Base-by-base conservation (phyloP, 2,113 vertebrate species). In the Gnathonemus echidnorhynchus region DNA sequence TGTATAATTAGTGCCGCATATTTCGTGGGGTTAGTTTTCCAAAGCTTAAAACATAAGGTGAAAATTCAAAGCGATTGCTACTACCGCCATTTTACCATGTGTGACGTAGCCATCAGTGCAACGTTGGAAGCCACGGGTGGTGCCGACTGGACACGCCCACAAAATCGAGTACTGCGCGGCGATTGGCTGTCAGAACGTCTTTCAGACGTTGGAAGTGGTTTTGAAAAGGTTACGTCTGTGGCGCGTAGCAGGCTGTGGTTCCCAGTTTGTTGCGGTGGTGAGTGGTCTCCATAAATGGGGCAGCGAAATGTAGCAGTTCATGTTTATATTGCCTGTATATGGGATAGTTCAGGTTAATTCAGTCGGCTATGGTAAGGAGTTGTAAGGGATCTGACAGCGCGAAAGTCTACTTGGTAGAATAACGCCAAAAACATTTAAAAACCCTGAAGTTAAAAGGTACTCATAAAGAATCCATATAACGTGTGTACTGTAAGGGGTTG, bases 1-100 rank as follows among this genome's bases (percentile, higher is more conserved):
- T 89, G n/a, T 62, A 21, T 53, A 62, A 45, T 42, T 0, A 50
- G 49, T 83, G 27, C n/a, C 17, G 39, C 35, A 42, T 39, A 56
- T 39, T 39, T 56, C 45, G 27, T 10, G 35, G 31, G 10, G 27
- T 87, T 52, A 15, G 11, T 88, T 42, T 84, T 50, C 45, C n/a
- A 83, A 80, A 74, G 17, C 77, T 58, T 91, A 86, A 92, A 92
- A 93, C 94, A 91, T 88, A 27, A 90, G 93, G 87, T 88, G 89
- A 92, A 89, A 92, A 93, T 96, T 96, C 95, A 96, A 95, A 96
- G 94, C 90, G 93, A 89, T 92, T 92, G 92, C 92, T 89, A 88
- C 92, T 95, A 93, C 95, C 96, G 95, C 95, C 96, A 96, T 96
- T 95, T 95, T 91, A 94, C 92, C 93, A 90, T 48, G 52, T 46